These are phyloP conservation scores for Phylloscopus whistleri DNA, from an alignment of 2,113 vertebrate genomes.

Conservation along the genomic window DNA sequence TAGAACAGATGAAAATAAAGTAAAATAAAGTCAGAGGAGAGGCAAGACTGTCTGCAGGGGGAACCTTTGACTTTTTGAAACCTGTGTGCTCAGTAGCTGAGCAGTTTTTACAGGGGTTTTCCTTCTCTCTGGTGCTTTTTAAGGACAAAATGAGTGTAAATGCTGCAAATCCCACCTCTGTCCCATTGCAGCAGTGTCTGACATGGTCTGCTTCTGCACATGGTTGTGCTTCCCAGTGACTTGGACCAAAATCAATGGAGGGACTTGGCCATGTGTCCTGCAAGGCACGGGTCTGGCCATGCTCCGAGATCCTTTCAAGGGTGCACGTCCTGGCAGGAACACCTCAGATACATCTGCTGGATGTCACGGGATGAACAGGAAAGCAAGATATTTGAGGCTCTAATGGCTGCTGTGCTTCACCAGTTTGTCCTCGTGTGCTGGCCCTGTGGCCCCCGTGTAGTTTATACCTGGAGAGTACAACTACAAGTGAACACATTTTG, in stretches of 20 bases:
- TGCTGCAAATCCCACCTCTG: not conserved
- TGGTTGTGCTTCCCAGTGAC: not conserved
- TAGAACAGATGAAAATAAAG: not conserved
- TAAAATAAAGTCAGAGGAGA: not conserved
- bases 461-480: not conserved
- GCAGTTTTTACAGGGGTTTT: not conserved
- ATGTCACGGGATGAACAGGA: not conserved
- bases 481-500: not conserved
- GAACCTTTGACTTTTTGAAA: not conserved
- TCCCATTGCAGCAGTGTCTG: not conserved
- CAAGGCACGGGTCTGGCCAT: not conserved
- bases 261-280: not conserved
- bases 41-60: not conserved
- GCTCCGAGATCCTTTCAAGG: not conserved
- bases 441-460: not conserved
- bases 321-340: not conserved
- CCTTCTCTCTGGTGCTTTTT: not conserved
- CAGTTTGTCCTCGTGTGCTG: not conserved
- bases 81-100: not conserved
- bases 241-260: conserved; percentile 13
- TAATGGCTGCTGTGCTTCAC: not conserved
- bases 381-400: not conserved
- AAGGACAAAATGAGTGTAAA: not conserved
- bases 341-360: not conserved
- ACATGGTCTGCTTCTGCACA: accelerated